These are phyloP conservation scores for Sinocyclocheilus maitianheensis DNA, from an alignment of 2,113 vertebrate species.

Conservation along the genomic window DNA sequence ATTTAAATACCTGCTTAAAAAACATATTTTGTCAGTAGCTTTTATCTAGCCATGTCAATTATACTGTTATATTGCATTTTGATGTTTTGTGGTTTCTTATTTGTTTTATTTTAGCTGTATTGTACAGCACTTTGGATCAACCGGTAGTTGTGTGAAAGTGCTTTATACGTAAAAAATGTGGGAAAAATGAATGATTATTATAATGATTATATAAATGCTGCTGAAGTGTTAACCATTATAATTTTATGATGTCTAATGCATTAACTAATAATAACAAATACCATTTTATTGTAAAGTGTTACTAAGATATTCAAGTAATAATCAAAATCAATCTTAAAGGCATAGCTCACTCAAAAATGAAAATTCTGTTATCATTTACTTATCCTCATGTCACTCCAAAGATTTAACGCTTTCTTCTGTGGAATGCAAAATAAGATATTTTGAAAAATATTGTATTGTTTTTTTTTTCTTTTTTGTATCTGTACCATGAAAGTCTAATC, in stretches of 20 bases:
- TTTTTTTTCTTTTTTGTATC: neutral
- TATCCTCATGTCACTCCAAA: neutral
- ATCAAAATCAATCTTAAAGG: neutral
- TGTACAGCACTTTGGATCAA: no score
- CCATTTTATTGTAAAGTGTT: neutral
- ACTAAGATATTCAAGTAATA: neutral
- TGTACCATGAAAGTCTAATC: no score
- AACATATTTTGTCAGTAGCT: no score
- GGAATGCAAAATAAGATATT: neutral
- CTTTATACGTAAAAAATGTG: no score
- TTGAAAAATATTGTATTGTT: neutral
- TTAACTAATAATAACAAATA: neutral
- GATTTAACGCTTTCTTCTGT: neutral
- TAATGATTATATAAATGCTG: neutral
- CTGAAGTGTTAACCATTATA: neutral
- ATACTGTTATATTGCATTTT: no score
- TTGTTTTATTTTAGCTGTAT: no score
- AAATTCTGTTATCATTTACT: neutral
- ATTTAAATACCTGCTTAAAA: no score
- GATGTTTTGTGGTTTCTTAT: no score
- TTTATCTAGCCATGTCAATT: no score
- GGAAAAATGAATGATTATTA: no score
- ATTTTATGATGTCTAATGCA: neutral
- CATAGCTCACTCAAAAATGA: neutral
- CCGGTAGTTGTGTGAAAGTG: no score